A percentile compares a stretch with the other conserved stretches of the same genome.
These are phyloP conservation scores for Spilarctia lutea DNA, from an alignment of 2,888 invertebrate species.

Conservation along the genomic window DNA sequence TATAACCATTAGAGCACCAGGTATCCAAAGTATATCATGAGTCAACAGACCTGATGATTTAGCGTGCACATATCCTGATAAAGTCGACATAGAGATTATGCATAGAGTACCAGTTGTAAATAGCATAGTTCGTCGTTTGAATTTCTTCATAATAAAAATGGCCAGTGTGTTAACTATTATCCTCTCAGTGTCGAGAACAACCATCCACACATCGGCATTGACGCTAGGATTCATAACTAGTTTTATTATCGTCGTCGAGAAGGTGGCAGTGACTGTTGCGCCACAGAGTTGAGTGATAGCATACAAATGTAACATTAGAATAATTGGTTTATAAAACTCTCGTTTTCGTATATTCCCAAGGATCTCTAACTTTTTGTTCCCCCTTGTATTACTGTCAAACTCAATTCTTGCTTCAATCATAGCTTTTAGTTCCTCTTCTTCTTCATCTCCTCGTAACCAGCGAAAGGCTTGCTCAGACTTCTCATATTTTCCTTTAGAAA, in stretches of 20 bases:
- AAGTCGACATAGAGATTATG: conserved; percentile 81
- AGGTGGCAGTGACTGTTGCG: conserved; percentile 88
- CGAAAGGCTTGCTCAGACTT: conserved; percentile 84
- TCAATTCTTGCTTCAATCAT: conserved; percentile 65
- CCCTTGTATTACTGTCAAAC: conserved; percentile 51
- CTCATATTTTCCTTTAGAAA: conserved; percentile 78
- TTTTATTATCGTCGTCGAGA: conserved; percentile 87
- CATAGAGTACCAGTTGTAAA: conserved; percentile 86
- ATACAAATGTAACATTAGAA: conserved; percentile 87
- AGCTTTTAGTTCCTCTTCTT: conserved; percentile 70
- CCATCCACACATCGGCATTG: conserved; percentile 88
- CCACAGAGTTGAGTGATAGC: conserved; percentile 88
- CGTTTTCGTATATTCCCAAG: conserved; percentile 61
- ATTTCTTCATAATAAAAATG: conserved; percentile 86
- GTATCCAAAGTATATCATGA: conserved; percentile 75
- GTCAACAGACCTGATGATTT: conserved; percentile 55
- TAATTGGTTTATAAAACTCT: conserved; percentile 86
- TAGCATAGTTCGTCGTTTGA: conserved; percentile 87
- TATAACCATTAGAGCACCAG: conserved; percentile 79
- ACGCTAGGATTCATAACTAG: conserved; percentile 85
- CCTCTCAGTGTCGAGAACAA: conserved; percentile 88
- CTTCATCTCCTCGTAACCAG: conserved; percentile 83
- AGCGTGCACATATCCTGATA: conserved; percentile 77
- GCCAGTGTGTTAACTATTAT: conserved; percentile 86
- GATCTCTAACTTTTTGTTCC: conserved; percentile 40